Evolutionary conservation across 2,797 vertebrate genomes (phyloP), one percentile per base, ranked within the genome.

Genomic region (Myotis daubentonii): DNA sequence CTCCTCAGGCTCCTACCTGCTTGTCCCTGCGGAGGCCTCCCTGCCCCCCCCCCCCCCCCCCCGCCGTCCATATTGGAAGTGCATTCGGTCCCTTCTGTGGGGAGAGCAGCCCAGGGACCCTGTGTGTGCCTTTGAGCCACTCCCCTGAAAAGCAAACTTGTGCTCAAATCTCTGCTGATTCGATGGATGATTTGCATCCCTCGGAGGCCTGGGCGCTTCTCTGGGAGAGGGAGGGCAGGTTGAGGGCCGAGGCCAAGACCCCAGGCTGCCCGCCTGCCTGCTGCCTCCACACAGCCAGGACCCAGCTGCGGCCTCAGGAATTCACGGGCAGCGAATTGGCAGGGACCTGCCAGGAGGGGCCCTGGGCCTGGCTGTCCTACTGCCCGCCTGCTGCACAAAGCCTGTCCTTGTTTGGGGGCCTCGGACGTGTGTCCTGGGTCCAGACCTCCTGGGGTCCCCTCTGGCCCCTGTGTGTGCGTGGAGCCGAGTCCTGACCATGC

Each of bases 231-330:
- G 13, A 51, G 49, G 9, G 60, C 78, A 47, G 19, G n/a, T 47
- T 8, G 6, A 47, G 47, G 60, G 41, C n/a, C 23, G 6, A 16
- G 65, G 92, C 51, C 36, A 28, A 95, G 70, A 89, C 97, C 93
- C 90, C 92, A 93, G 94, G 79, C 93, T 86, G 81, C 87, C 96
- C 60, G 8, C 16, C 23, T 15, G 51, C 36, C 51, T 6, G 51
- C 36, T 19, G 1, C 17, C 47, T 85, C 96, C 79, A 94, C 53
- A 68, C 90, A 97, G 97, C 97, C 94, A 95, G 55, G 92, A 81
- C 71, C 33, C 36, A 41, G 91, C 76, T 71, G 51, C 2, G 17
- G 97, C 97, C 96, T 38, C 97, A 98, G 96, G 97, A 92, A 98
- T 98, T 96, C 94, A 86, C 68, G 36, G 95, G 71, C 74, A 72